Percentiles rank a stretch among this genome's conserved stretches.
These are phyloP conservation scores for Chrysolina americana DNA, from an alignment of 2,888 invertebrate genomes.

Conservation along the genomic window DNA sequence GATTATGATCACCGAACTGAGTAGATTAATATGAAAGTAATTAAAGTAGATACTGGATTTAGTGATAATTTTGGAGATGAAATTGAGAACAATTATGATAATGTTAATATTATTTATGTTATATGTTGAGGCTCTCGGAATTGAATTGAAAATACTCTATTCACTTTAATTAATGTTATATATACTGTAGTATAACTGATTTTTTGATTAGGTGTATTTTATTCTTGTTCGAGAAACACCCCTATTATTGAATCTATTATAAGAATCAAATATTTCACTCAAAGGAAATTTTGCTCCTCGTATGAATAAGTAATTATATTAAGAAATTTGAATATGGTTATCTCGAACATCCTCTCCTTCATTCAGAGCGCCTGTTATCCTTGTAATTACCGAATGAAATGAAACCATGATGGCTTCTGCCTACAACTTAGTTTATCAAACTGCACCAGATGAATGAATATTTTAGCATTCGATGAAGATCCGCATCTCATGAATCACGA, in stretches of 20 bases:
- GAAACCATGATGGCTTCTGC: constrained; percentile 4
- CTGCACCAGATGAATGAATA: constrained; percentile 21
- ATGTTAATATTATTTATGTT: too few relatives aligned
- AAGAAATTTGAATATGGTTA: not conserved
- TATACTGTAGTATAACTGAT: too few relatives aligned
- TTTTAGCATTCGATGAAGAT: constrained; percentile 34
- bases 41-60: too few relatives aligned
- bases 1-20: too few relatives aligned
- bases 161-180: too few relatives aligned
- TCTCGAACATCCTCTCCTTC: not conserved
- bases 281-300: not conserved
- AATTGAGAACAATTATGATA: too few relatives aligned
- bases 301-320: not conserved
- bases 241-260: not conserved
- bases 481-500: constrained; percentile 32
- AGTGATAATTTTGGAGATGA: too few relatives aligned
- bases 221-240: too few relatives aligned
- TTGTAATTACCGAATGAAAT: constrained; percentile 19
- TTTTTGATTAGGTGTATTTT: too few relatives aligned
- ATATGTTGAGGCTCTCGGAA: too few relatives aligned
- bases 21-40: too few relatives aligned
- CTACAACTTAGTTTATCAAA: constrained; percentile 25
- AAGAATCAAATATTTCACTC: not conserved
- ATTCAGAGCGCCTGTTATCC: not conserved
- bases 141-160: too few relatives aligned